Conservation (phyloP, 2,888 invertebrate species). For the Plagiodera versicolora region DNA sequence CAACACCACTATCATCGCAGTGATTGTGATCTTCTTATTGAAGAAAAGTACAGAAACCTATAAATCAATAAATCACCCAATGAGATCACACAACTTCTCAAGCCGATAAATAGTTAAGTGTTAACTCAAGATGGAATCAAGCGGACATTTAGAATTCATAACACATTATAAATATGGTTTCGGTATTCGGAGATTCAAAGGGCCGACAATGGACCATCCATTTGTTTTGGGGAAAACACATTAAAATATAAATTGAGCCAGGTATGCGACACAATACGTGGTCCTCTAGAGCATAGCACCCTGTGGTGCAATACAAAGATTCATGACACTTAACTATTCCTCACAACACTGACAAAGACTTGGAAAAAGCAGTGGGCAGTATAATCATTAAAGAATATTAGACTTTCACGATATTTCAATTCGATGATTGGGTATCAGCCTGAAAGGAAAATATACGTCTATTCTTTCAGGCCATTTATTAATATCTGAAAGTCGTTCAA, state of each 20-base stretch:
- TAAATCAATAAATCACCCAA: constrained; percentile 5
- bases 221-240: constrained; percentile 56
- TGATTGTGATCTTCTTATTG: no score
- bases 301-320: constrained; percentile 50
- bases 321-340: constrained; percentile 54
- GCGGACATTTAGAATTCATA: constrained; percentile 52
- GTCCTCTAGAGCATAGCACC: constrained; percentile 48
- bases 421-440: neutral
- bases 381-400: constrained; percentile 1
- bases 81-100: constrained; percentile 1
- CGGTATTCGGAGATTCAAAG: constrained; percentile 51
- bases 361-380: neutral
- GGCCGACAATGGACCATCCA: constrained; percentile 53
- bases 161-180: constrained; percentile 53
- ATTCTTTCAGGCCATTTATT: no score
- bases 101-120: constrained; percentile 49
- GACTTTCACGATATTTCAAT: neutral
- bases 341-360: constrained; percentile 20
- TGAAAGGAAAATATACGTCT: neutral
- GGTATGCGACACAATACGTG: constrained; percentile 55
- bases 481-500: no score
- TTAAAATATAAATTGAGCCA: constrained; percentile 56
- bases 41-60: no score
- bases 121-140: constrained; percentile 48
- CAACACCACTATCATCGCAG: no score